Percentiles rank a stretch among this genome's conserved stretches.
These are phyloP conservation scores for Anoura caudifer DNA, from an alignment of 2,113 vertebrate species.

Conservation along the genomic window DNA sequence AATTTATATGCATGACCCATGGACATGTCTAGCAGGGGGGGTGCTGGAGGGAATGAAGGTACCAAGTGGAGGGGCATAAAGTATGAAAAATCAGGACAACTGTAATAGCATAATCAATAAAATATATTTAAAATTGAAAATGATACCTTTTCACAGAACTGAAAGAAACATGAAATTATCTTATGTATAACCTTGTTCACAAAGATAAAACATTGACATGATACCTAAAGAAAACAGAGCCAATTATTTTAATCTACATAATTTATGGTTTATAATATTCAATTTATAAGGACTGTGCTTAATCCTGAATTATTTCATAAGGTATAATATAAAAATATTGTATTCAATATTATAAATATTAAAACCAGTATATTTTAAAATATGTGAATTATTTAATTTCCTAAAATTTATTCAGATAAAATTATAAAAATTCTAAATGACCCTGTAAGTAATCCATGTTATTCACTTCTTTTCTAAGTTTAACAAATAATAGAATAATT, in stretches of 20 bases:
- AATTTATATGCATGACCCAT: too few relatives aligned
- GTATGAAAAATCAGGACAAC: too few relatives aligned
- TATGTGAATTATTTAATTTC: not conserved
- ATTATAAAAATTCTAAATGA: not conserved
- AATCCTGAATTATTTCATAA: slow-evolving; percentile 11
- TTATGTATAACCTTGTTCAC: not conserved
- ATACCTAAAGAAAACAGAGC: not conserved
- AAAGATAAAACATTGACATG: not conserved
- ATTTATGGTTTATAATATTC: slow-evolving; percentile 46
- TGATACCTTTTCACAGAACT: not conserved
- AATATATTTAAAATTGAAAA: not conserved
- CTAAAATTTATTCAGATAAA: not conserved
- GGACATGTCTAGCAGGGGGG: too few relatives aligned
- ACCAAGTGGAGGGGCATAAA: too few relatives aligned
- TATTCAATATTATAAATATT: slow-evolving; percentile 9
- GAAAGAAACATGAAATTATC: not conserved
- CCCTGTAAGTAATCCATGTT: not conserved
- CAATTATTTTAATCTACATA: slow-evolving; percentile 41
- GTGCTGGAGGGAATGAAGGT: too few relatives aligned
- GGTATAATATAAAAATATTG: not conserved
- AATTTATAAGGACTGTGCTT: not conserved
- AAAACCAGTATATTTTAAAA: not conserved
- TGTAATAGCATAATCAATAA: not conserved
- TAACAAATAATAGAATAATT: not conserved
- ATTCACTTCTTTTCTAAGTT: not conserved